Conservation (phyloP, 1,140 invertebrate genomes). For the Orius laevigatus region DNA sequence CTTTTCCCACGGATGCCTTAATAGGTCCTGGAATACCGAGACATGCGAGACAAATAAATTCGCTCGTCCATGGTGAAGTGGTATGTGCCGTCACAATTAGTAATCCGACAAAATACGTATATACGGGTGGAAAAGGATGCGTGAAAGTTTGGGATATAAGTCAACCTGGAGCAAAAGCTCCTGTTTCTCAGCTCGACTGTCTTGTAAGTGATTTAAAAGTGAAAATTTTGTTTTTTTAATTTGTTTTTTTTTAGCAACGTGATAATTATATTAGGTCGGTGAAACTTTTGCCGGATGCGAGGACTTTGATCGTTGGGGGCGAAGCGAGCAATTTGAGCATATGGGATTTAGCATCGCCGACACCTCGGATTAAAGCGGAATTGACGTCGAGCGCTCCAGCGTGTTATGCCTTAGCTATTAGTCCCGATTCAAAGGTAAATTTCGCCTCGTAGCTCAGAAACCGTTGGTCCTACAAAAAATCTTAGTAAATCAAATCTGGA, state of each 20-base stretch:
- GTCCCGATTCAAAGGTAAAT: slow-evolving; percentile 75
- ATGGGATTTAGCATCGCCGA: slow-evolving; percentile 84
- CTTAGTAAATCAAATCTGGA: too few species aligned
- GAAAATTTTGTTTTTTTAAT: slow-evolving; percentile 15
- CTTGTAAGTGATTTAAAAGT: slow-evolving; percentile 40
- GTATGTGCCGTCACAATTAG: slow-evolving; percentile 77
- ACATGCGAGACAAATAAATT: slow-evolving; percentile 77
- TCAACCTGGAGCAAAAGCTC: slow-evolving; percentile 60
- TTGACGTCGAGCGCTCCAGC: slow-evolving; percentile 88
- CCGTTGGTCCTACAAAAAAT: too few species aligned
- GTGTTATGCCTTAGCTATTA: slow-evolving; percentile 93
- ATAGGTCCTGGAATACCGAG: slow-evolving; percentile 84
- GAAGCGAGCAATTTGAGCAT: slow-evolving; percentile 92
- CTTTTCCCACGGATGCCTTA: slow-evolving; percentile 88
- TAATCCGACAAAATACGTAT: slow-evolving; percentile 84
- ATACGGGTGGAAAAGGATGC: slow-evolving; percentile 97
- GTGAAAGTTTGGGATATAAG: slow-evolving; percentile 93
- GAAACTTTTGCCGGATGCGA: slow-evolving; percentile 87
- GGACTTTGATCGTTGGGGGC: slow-evolving; percentile 90
- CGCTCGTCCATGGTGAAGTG: slow-evolving; percentile 85
- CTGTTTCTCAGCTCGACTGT: slow-evolving; percentile 84
- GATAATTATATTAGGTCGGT: slow-evolving; percentile 97
- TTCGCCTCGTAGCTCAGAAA: not conserved
- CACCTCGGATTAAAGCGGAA: slow-evolving; percentile 77
- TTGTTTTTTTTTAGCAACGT: slow-evolving; percentile 44